Conservation (phyloP, 2,797 vertebrate species). For the Pipistrellus pipistrellus region DNA sequence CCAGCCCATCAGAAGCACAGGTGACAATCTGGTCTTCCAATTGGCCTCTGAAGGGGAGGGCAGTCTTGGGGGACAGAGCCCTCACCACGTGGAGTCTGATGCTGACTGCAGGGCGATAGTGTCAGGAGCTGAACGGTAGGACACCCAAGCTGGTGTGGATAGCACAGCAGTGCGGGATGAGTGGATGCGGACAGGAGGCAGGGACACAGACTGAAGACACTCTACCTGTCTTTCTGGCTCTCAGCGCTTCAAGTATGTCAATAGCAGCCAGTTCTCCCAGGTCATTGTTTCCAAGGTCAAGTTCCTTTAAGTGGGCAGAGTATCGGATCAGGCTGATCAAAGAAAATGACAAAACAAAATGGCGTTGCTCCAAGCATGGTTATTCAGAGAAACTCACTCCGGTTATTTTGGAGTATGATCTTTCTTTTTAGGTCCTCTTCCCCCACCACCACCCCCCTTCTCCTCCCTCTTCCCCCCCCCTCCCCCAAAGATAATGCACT, state of each 20-base stretch:
- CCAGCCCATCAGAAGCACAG: background rate
- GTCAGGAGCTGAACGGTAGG: background rate
- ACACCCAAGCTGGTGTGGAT: background rate
- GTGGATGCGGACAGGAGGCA: rapidly evolving
- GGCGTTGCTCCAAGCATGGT: background rate
- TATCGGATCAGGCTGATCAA: slow-evolving; percentile 82
- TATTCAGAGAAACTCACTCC: background rate
- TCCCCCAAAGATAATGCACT: background rate
- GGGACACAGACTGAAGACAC: background rate
- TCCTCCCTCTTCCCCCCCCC: too few relatives aligned
- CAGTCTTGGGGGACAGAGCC: background rate
- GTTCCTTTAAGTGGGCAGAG: slow-evolving; percentile 83
- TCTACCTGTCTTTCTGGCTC: slow-evolving; percentile 80
- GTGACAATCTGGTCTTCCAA: background rate
- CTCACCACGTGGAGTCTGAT: background rate
- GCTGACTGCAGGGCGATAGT: background rate
- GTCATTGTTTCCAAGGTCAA: slow-evolving; percentile 84
- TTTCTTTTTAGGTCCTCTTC: background rate
- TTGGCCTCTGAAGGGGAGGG: background rate
- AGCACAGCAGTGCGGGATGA: background rate
- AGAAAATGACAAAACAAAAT: slow-evolving; percentile 44
- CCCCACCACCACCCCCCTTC: too few relatives aligned
- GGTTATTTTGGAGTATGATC: background rate
- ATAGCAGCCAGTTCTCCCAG: slow-evolving; percentile 81
- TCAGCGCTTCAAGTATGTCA: slow-evolving; percentile 80